These are phyloP conservation scores for Amphiprion percula DNA, from an alignment of 2,113 vertebrate species.

Conservation along the genomic window DNA sequence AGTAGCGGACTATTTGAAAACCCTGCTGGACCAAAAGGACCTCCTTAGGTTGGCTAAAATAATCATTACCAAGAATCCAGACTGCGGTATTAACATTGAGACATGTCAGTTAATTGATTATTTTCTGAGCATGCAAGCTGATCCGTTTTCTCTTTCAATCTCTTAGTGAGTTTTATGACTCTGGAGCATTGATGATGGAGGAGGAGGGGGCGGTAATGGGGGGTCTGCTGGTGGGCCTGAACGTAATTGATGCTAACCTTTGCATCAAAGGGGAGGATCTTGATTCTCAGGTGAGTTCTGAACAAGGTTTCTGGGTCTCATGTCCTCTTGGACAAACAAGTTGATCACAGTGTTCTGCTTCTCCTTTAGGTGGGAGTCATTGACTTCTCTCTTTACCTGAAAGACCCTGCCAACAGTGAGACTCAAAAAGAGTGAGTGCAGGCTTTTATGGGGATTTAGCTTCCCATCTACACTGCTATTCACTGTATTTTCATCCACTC, in stretches of 20 bases:
- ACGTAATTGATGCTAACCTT: slow-evolving; percentile 97
- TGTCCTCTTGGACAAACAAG: background rate
- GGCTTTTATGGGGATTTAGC: background rate
- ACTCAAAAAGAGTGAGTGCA: slow-evolving; percentile 90
- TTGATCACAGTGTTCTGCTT: background rate
- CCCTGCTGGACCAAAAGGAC: slow-evolving; percentile 92
- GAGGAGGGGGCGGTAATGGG: slow-evolving; percentile 96
- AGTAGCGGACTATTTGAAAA: slow-evolving; percentile 95
- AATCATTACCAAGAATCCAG: background rate
- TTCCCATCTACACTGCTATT: background rate
- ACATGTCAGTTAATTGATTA: background rate
- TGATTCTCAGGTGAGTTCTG: slow-evolving; percentile 92
- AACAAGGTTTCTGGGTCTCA: background rate
- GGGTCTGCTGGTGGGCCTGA: slow-evolving; percentile 95
- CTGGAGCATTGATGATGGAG: slow-evolving; percentile 93
- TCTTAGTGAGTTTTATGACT: slow-evolving; percentile 95
- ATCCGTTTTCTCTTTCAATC: background rate
- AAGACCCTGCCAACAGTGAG: slow-evolving; percentile 88
- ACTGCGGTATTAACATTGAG: background rate
- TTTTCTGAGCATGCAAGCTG: background rate
- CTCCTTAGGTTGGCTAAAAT: slow-evolving; percentile 88
- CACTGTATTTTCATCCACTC: background rate
- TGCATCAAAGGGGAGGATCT: slow-evolving; percentile 99
- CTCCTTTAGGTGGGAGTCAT: slow-evolving; percentile 92
- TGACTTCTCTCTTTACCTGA: slow-evolving; percentile 97